Evolutionary conservation across 2,888 invertebrate species (phyloP).

Genomic region (Belgica antarctica): DNA sequence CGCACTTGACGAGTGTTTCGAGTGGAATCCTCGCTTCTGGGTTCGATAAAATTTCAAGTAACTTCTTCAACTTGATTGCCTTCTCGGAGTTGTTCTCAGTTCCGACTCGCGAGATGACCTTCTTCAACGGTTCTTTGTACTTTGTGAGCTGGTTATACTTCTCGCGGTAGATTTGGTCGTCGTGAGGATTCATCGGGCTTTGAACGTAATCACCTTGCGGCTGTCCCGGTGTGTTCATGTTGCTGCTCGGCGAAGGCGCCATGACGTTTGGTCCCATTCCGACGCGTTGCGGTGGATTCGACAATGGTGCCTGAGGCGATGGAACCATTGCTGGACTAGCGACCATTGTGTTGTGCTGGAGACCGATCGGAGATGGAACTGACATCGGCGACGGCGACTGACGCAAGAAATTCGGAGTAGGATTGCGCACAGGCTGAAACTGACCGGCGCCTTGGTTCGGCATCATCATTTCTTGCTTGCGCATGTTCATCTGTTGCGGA

Average conservation of each 20-base stretch:
- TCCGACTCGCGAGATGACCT: constrained; percentile 86
- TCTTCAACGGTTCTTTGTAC: constrained; percentile 87
- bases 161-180: constrained; percentile 88
- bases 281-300: constrained; percentile 32
- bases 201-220: constrained; percentile 53
- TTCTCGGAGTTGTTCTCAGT: constrained; percentile 87
- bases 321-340: constrained; percentile 65
- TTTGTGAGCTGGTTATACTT: constrained; percentile 90
- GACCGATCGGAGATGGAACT: constrained; percentile 57
- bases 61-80: constrained; percentile 89
- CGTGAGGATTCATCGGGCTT: constrained; percentile 67
- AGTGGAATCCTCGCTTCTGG: constrained; percentile 85
- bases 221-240: constrained; percentile 74
- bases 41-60: constrained; percentile 86
- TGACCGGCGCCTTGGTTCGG: neutral
- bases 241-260: constrained; percentile 79
- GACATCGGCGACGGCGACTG: constrained; percentile 73
- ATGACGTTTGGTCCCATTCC: constrained; percentile 53
- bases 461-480: constrained; percentile 23
- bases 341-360: constrained; percentile 61
- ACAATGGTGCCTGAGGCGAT: constrained; percentile 66
- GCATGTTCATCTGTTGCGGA: constrained; percentile 48
- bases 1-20: constrained; percentile 88
- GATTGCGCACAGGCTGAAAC: constrained; percentile 63
- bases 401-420: constrained; percentile 72